These are phyloP conservation scores for Drosophila helvetica DNA, from an alignment of 2,888 invertebrate species.

Conservation along the genomic window DNA sequence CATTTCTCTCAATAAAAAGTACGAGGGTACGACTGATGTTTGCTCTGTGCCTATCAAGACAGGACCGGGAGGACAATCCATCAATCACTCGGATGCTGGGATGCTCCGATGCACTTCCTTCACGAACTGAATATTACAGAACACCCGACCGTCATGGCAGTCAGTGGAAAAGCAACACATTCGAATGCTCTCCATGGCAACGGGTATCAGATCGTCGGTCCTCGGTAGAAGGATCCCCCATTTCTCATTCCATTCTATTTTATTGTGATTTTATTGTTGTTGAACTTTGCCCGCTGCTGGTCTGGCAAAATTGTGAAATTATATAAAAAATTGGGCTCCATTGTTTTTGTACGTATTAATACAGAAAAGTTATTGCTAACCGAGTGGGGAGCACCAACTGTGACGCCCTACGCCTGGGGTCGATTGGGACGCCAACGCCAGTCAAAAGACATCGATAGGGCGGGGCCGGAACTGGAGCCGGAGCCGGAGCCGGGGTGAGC, in stretches of 20 bases:
- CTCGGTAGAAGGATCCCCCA: constrained; percentile 8
- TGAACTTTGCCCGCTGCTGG: constrained; percentile 23
- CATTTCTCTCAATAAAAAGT: constrained; percentile 24
- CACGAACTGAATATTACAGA: too few relatives aligned
- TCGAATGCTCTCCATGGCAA: not conserved
- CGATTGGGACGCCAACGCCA: too few relatives aligned
- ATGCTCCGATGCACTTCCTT: not conserved
- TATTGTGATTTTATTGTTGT: constrained; percentile 15
- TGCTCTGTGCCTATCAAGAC: not conserved
- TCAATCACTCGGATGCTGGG: not conserved
- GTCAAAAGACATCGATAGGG: not conserved
- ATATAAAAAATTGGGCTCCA: constrained; percentile 56
- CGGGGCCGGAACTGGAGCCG: not conserved
- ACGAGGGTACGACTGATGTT: not conserved
- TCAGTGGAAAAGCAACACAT: too few relatives aligned
- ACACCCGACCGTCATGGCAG: too few relatives aligned
- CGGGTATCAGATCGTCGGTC: not conserved
- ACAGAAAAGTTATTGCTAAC: constrained; percentile 32
- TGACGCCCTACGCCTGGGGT: constrained; percentile 16
- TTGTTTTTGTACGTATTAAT: constrained; percentile 56
- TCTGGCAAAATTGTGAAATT: constrained; percentile 50
- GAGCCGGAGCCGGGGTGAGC: not conserved
- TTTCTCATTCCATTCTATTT: not conserved
- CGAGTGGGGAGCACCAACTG: constrained; percentile 30
- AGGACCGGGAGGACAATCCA: not conserved